Evolutionary conservation across 2,888 invertebrate species (phyloP).

Genomic region (Alloscopus bannaensis): DNA sequence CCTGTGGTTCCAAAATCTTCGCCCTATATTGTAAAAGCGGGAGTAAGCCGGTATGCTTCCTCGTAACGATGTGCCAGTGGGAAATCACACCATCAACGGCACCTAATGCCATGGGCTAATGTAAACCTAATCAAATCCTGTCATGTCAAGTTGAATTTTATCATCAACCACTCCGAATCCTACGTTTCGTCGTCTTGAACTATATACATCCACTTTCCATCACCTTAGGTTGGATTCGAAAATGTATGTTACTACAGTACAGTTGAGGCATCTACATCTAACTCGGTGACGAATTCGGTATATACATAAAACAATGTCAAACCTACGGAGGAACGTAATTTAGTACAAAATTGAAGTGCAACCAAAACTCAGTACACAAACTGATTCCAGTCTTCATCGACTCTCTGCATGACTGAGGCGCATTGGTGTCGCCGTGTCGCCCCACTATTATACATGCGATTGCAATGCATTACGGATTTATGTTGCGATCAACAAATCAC

Average conservation of each 20-base stretch:
- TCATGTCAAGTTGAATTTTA: slow-evolving; percentile 63
- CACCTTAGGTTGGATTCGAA: too few species aligned
- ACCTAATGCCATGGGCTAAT: slow-evolving; percentile 63
- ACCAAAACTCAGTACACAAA: slow-evolving; percentile 41
- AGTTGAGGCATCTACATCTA: not conserved
- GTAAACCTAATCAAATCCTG: slow-evolving; percentile 64
- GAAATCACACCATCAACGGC: slow-evolving; percentile 61
- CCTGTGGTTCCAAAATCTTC: slow-evolving; percentile 44
- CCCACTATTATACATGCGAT: too few species aligned
- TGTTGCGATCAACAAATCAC: too few species aligned
- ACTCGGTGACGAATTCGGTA: too few species aligned
- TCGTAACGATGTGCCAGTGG: slow-evolving; percentile 60
- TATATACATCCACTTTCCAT: too few species aligned
- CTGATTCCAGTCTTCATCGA: slow-evolving; percentile 27
- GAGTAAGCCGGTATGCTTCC: slow-evolving; percentile 33
- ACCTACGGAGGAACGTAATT: slow-evolving; percentile 43
- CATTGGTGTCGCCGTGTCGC: too few species aligned
- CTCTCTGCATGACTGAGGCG: too few species aligned
- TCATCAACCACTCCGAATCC: slow-evolving; percentile 47
- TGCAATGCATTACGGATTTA: too few species aligned
- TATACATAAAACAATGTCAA: not conserved
- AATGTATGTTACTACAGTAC: too few species aligned
- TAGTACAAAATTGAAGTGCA: slow-evolving; percentile 49
- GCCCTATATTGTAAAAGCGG: not conserved
- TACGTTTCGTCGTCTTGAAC: too few species aligned